Evolutionary conservation across 2,888 invertebrate species (phyloP).

Genomic region (Drosophila birchii): DNA sequence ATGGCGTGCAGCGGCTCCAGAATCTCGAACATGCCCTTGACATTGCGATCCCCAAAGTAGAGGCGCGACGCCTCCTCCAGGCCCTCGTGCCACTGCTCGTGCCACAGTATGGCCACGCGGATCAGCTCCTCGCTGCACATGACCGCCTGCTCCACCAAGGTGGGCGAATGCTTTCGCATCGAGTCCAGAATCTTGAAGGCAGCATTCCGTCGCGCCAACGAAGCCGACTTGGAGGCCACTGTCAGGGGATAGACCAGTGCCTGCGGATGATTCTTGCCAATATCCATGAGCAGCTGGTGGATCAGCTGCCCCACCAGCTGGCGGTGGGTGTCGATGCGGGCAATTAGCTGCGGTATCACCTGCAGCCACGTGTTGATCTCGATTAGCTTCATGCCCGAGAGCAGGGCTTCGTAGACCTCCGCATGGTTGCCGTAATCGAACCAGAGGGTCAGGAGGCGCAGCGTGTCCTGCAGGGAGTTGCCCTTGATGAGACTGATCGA

Average conservation of each 20-base stretch:
- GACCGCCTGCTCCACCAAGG: slow-evolving; percentile 96
- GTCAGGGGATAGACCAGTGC: slow-evolving; percentile 98
- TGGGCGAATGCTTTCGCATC: slow-evolving; percentile 97
- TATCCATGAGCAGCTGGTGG: slow-evolving; percentile 96
- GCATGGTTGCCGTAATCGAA: slow-evolving; percentile 98
- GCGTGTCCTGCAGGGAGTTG: slow-evolving; percentile 97
- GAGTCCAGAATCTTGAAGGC: slow-evolving; percentile 97
- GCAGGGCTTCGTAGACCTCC: slow-evolving; percentile 96
- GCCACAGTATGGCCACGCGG: slow-evolving; percentile 99
- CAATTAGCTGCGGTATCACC: slow-evolving; percentile 99
- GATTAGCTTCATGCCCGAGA: slow-evolving; percentile 95
- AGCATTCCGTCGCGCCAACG: slow-evolving; percentile 92
- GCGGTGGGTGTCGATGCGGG: slow-evolving; percentile 96
- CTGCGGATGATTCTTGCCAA: slow-evolving; percentile 99
- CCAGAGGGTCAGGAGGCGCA: slow-evolving; percentile 97
- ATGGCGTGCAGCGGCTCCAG: slow-evolving; percentile 97
- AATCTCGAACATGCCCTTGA: slow-evolving; percentile 98
- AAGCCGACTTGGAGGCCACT: slow-evolving; percentile 97
- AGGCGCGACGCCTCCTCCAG: slow-evolving; percentile 96
- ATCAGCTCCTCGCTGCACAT: slow-evolving; percentile 99
- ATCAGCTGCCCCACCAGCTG: slow-evolving; percentile 95
- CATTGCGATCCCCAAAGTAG: slow-evolving; percentile 98
- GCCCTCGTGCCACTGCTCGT: slow-evolving; percentile 99
- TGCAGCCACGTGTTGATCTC: slow-evolving; percentile 99
- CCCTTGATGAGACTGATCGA: slow-evolving; percentile 96